phyloP scores from a whole-genome alignment of 2,888 invertebrate species.

The Ditylenchus weischeri region DNA sequence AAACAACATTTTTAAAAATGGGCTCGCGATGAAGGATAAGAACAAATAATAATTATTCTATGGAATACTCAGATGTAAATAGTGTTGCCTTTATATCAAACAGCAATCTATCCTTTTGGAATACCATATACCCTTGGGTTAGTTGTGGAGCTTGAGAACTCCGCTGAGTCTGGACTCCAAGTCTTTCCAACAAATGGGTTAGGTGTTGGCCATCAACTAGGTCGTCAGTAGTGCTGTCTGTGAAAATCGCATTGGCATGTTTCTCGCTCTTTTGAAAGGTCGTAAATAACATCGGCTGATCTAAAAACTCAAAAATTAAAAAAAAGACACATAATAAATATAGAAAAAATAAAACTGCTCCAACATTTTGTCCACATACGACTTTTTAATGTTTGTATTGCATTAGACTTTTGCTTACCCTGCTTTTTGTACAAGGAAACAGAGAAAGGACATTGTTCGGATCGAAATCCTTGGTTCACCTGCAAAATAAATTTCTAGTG shows the following conservation, averaged over 20 bases:
- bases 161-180: constrained; percentile 29
- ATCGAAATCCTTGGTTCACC: constrained; percentile 47
- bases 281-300: constrained; percentile 54
- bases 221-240: constrained; percentile 51
- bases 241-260: constrained; percentile 55
- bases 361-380: no score
- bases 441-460: constrained; percentile 47
- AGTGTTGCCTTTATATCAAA: constrained; percentile 24
- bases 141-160: constrained; percentile 9
- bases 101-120: constrained; percentile 28
- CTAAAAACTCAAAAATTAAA: constrained; percentile 34
- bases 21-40: no score
- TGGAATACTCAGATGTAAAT: not conserved
- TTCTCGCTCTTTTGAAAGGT: constrained; percentile 28
- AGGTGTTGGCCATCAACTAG: constrained; percentile 33
- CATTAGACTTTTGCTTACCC: constrained; percentile 29
- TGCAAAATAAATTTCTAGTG: constrained; percentile 4
- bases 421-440: constrained; percentile 48
- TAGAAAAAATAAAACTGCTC: no score
- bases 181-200: constrained; percentile 12
- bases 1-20: no score
- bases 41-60: not conserved
- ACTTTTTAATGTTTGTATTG: not conserved
- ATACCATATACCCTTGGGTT: constrained; percentile 37
- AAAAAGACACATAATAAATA: no score